A percentile compares a stretch with the other conserved stretches of the same genome.
Conservation (phyloP, 2,113 vertebrate genomes). For the Mirza zaza region DNA sequence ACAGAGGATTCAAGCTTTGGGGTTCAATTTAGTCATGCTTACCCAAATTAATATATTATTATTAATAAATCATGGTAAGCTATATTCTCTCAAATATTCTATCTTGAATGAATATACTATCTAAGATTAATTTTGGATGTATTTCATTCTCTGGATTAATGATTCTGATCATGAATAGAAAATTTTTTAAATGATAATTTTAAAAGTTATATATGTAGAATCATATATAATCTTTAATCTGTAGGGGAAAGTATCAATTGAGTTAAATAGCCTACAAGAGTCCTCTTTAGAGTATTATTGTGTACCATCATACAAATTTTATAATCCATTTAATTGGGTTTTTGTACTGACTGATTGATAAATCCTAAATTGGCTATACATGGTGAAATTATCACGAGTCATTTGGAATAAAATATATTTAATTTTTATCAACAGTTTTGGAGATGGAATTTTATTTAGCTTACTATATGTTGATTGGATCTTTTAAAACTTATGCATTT, state of each 20-base stretch:
- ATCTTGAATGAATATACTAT: not conserved
- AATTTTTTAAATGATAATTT: not conserved
- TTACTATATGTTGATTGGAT: not conserved
- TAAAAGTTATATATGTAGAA: not conserved
- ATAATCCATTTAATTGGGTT: not conserved
- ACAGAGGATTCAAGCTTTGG: not conserved
- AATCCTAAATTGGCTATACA: not conserved
- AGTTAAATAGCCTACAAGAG: not conserved
- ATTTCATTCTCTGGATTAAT: not conserved
- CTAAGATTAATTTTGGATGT: not conserved
- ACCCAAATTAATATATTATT: not conserved
- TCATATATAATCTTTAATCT: not conserved
- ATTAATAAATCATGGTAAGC: not conserved
- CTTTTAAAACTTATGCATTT: not conserved
- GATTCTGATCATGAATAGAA: not conserved
- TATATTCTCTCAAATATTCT: not conserved
- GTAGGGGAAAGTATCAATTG: not conserved
- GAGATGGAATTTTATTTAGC: not conserved
- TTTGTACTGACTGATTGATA: not conserved
- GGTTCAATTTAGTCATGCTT: not conserved
- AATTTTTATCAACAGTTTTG: not conserved
- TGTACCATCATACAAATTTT: not conserved
- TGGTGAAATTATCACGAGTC: not conserved
- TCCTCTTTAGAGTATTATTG: not conserved
- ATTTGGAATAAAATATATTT: not conserved